Base-by-base conservation (phyloP, 2,888 invertebrate species). In the Metalampra italica region DNA sequence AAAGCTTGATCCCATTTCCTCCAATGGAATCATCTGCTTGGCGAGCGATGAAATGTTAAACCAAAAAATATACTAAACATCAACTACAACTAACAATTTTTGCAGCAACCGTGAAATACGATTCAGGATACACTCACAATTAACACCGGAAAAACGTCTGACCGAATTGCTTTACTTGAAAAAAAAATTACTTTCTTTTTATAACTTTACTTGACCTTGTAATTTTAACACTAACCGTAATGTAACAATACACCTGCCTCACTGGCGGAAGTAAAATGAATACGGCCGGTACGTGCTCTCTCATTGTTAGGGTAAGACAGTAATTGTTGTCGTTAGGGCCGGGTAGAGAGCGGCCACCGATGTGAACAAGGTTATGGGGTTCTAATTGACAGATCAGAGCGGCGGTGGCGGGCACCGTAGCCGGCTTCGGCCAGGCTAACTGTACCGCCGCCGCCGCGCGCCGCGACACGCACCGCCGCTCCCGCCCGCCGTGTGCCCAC, bases 391-490 rank as follows among this genome's bases (percentile, higher is more conserved):
- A 83, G 78, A 82, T 78, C 75, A 72, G 64, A 72, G 68, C 64
- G 68, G 70, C 41, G 67, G 68, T 64, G 55, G 67, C 73, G 72
- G 71, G 71, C 77, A 71, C 71, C 71, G 75, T 77, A 82, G 78
- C 77, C 69, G 76, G 71, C 72, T 78, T 71, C 72, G 73, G 77
- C 66, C 71, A 71, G 70, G 61, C 59, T 84, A 86, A 86, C 84
- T 81, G 85, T 86, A 82, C 68, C 66, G 76, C 78, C 77, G 78
- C 78, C 75, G 81, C n/a, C n/a, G n/a, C n/a, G n/a, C n/a, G n/a
- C n/a, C 77, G 75, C 70, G 71, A 72, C 72, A 75, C 72, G 68
- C 70, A 73, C 71, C 68, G 72, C 58, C 70, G 65, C 58, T 66
- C 68, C 56, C 53, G 22, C 49, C 37, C 56, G 51, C 51, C 49